These are phyloP conservation scores for Orthonychiurus folsomi DNA, from an alignment of 2,888 invertebrate species.

Conservation along the genomic window DNA sequence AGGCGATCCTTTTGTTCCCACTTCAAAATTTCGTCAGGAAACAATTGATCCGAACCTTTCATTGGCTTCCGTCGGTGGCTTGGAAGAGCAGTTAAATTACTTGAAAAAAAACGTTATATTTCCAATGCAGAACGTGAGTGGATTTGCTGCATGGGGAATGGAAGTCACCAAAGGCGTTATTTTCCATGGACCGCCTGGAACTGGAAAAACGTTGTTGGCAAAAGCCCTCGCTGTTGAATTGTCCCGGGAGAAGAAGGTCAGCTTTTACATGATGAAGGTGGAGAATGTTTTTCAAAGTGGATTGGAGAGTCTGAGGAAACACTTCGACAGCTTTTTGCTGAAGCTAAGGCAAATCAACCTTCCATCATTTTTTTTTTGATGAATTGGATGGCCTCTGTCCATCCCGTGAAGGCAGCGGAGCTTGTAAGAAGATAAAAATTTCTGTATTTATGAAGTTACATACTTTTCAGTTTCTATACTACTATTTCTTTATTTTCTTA, in stretches of 20 bases:
- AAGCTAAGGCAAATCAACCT: conserved; percentile 60
- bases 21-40: background rate
- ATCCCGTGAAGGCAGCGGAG: conserved; percentile 13
- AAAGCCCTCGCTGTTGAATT: conserved; percentile 83
- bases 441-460: no score
- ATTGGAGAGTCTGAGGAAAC: conserved; percentile 88
- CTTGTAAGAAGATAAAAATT: conserved; percentile 6
- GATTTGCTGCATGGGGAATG: conserved; percentile 21
- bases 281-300: conserved; percentile 87
- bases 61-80: conserved; percentile 23
- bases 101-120: conserved; percentile 20
- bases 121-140: conserved; percentile 16
- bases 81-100: conserved; percentile 23
- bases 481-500: background rate
- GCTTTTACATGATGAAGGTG: conserved; percentile 88
- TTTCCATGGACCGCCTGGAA: conserved; percentile 34
- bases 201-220: conserved; percentile 79
- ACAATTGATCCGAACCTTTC: conserved; percentile 12
- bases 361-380: conserved; percentile 88
- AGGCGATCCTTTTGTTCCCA: background rate
- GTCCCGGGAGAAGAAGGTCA: conserved; percentile 54
- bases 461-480: no score
- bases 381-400: conserved; percentile 87
- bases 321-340: conserved; percentile 74
- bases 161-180: conserved; percentile 25